Evolutionary conservation across 2,113 vertebrate species (phyloP).

Genomic region (Ceyx melanurus): DNA sequence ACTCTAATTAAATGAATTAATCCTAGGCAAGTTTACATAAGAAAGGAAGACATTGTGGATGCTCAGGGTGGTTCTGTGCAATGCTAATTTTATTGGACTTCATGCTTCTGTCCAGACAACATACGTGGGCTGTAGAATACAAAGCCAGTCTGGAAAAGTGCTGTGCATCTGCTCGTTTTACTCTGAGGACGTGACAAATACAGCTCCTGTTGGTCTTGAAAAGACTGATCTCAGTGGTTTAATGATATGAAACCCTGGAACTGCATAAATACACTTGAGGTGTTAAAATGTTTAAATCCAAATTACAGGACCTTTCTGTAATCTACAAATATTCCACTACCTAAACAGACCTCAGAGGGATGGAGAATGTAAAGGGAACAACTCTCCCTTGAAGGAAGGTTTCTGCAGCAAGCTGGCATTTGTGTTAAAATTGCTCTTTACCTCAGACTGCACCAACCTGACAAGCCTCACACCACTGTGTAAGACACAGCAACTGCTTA

Average conservation of each 20-base stretch:
- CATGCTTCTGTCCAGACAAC: neutral
- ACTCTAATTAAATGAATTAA: constrained; percentile 41
- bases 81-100: neutral
- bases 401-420: neutral
- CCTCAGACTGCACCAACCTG: neutral
- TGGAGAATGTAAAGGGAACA: neutral
- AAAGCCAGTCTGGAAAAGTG: constrained; percentile 10
- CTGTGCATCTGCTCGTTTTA: neutral
- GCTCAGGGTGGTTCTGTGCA: neutral
- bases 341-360: neutral
- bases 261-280: neutral
- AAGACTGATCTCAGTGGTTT: neutral
- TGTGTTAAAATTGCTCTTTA: constrained; percentile 32
- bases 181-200: neutral
- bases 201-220: neutral
- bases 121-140: neutral
- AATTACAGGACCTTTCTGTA: neutral
- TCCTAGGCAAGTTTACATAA: neutral
- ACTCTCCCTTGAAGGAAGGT: neutral
- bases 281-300: neutral
- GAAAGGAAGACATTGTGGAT: neutral
- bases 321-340: neutral
- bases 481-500: neutral
- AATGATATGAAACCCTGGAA: neutral
- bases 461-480: neutral